Percentiles rank a stretch among this genome's conserved stretches.
phyloP scores from a whole-genome alignment of 2,113 vertebrate species.

The Phocoena sinus region DNA sequence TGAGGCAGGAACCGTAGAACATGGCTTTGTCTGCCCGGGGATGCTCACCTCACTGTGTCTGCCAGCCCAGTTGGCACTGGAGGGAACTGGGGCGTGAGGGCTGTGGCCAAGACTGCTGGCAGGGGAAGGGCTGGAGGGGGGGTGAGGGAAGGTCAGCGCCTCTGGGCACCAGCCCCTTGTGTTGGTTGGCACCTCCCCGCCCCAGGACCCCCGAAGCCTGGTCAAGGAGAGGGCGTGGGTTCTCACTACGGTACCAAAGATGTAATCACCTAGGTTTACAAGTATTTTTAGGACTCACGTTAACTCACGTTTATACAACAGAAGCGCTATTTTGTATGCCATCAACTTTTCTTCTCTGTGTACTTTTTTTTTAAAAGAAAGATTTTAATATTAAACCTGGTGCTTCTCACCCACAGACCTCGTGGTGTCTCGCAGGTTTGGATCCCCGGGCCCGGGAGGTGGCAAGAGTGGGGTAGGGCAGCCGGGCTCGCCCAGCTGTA shows the following conservation, averaged over 20 bases:
- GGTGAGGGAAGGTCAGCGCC: neutral
- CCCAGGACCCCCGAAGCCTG: neutral
- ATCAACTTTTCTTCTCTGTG: constrained; percentile 76
- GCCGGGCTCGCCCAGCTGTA: accelerated
- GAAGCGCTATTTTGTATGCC: constrained; percentile 81
- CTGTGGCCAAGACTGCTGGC: neutral
- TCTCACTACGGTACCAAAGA: constrained; percentile 83
- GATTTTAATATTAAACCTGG: constrained; percentile 82
- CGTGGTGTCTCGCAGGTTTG: neutral
- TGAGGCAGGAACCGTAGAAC: neutral
- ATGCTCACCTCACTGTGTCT: neutral
- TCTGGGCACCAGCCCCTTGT: neutral
- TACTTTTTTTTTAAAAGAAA: constrained; percentile 76
- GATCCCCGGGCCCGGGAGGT: neutral
- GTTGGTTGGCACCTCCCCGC: neutral
- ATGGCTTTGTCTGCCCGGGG: neutral
- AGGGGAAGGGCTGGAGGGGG: neutral
- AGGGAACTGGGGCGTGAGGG: too few relatives aligned
- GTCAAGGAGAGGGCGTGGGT: neutral
- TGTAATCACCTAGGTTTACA: constrained; percentile 82
- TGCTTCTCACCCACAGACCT: constrained; percentile 74
- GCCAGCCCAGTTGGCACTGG: neutral
- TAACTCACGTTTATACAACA: constrained; percentile 79
- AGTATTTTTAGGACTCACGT: constrained; percentile 78
- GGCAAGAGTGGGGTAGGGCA: neutral